Evolutionary conservation across 2,113 vertebrate species (phyloP).

Genomic region (Odontophorus gujanensis): DNA sequence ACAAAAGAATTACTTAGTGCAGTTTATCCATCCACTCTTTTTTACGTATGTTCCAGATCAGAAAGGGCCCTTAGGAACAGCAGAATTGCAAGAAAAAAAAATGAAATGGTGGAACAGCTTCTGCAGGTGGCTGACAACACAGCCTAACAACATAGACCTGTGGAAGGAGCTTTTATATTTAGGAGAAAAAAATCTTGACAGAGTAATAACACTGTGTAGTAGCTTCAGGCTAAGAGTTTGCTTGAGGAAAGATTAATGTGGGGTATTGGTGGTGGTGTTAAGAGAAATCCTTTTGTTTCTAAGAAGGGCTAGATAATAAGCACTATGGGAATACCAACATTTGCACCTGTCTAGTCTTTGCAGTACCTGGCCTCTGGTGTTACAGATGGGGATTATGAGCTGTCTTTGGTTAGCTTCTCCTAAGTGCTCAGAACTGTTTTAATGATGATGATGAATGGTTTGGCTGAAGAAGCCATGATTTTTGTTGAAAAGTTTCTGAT

Average conservation of each 20-base stretch:
- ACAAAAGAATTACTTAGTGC: background rate
- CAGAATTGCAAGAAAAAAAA: background rate
- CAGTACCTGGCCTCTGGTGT: slow-evolving; percentile 34
- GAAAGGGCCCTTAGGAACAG: background rate
- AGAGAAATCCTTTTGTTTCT: slow-evolving; percentile 57
- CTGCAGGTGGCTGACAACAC: background rate
- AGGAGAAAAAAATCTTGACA: slow-evolving; percentile 12
- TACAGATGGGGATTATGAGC: slow-evolving; percentile 60
- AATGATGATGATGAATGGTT: slow-evolving; percentile 51
- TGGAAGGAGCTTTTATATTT: background rate
- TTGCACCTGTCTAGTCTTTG: slow-evolving; percentile 31
- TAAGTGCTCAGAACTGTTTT: slow-evolving; percentile 33
- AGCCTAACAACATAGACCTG: background rate
- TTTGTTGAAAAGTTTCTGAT: slow-evolving; percentile 28
- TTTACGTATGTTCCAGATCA: background rate
- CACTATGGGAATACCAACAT: slow-evolving; percentile 22
- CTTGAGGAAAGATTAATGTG: slow-evolving; percentile 37
- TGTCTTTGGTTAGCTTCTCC: slow-evolving; percentile 51
- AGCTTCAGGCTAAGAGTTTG: slow-evolving; percentile 35
- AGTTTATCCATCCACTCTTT: background rate
- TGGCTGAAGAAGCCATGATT: slow-evolving; percentile 2
- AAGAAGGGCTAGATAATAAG: slow-evolving; percentile 14
- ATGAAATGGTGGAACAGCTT: background rate
- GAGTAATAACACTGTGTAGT: background rate
- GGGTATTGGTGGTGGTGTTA: slow-evolving; percentile 30